Base-by-base conservation (phyloP, 2,113 vertebrate species). In the Progne subis region DNA sequence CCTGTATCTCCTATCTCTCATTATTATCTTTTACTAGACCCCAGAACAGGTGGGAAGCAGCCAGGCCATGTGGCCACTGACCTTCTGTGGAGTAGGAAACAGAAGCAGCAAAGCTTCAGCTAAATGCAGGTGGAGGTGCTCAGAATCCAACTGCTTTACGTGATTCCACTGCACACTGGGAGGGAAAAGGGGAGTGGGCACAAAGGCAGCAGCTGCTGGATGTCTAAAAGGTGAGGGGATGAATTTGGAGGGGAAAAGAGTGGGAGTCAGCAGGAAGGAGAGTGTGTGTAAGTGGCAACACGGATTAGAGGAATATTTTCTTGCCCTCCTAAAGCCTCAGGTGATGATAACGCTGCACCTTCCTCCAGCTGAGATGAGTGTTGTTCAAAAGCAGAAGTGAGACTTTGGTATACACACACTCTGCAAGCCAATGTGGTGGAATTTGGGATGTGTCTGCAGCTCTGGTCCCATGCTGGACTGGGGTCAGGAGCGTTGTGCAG, bases 121-220 rank as follows among this genome's bases (percentile, higher is more conserved):
- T 64, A 10, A 76, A 68, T 8, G 32, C 20, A 34, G 37, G 25
- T 20, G 44, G 32, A 50, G 12, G 20, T 71, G 57, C 55, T 67
- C 10, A 41, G 79, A 50, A 31, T 41, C 56, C 32, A 59, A 0
- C 61, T 68, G 47, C 7, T 1, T 26, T 20, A 5, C 1, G 0
- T 29, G 37, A 18, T 10, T 39, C 31, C 11, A 0, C 37, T 24
- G 28, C 29, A 34, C 3, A 2, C n/a, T 17, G n/a, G 4, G 53
- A 55, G 29, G 53, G 34, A 4, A 61, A 57, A 67, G 34, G 69
- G 78, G 75, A 34, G 34, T 3, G 25, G 49, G 20, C 53, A 26
- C 24, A 1, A 2, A 9, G 3, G 39, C 67, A 46, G 41, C 39
- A 59, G 34, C 4, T 17, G 9, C 5, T 50, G 47, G 37, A 13